Evolutionary conservation across 1,140 invertebrate genomes (phyloP).

Genomic region (Leptonema lineaticorne): DNA sequence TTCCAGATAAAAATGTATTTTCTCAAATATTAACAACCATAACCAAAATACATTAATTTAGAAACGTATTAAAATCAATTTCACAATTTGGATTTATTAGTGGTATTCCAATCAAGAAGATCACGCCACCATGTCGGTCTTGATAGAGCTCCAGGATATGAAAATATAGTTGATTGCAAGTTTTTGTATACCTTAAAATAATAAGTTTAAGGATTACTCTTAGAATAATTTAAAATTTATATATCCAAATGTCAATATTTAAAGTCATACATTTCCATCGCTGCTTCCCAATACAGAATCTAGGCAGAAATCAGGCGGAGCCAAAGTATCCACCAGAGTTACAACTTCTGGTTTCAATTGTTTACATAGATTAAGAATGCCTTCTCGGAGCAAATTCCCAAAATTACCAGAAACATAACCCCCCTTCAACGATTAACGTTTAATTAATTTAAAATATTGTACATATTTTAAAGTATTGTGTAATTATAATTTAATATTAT

Average conservation of each 20-base stretch:
- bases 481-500: too few relatives aligned
- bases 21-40: too few relatives aligned
- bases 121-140: slow-evolving; percentile 64
- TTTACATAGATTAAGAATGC: slow-evolving; percentile 62
- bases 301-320: slow-evolving; percentile 84
- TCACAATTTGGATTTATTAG: not conserved
- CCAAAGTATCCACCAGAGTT: slow-evolving; percentile 78
- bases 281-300: slow-evolving; percentile 77
- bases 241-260: too few relatives aligned
- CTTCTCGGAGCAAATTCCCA: slow-evolving; percentile 55
- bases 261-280: slow-evolving; percentile 67
- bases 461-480: too few relatives aligned
- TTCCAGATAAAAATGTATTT: too few relatives aligned
- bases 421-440: slow-evolving; percentile 52
- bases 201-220: not conserved
- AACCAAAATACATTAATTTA: too few relatives aligned
- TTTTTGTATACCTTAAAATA: slow-evolving; percentile 60
- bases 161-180: slow-evolving; percentile 58
- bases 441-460: too few relatives aligned
- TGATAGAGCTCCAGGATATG: slow-evolving; percentile 56
- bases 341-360: slow-evolving; percentile 70
- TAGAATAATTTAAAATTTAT: too few relatives aligned
- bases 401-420: slow-evolving; percentile 52
- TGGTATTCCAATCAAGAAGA: slow-evolving; percentile 51
- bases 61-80: too few relatives aligned